Conservation (phyloP, 1,140 invertebrate genomes). For the Brachionus rotundiformis region DNA sequence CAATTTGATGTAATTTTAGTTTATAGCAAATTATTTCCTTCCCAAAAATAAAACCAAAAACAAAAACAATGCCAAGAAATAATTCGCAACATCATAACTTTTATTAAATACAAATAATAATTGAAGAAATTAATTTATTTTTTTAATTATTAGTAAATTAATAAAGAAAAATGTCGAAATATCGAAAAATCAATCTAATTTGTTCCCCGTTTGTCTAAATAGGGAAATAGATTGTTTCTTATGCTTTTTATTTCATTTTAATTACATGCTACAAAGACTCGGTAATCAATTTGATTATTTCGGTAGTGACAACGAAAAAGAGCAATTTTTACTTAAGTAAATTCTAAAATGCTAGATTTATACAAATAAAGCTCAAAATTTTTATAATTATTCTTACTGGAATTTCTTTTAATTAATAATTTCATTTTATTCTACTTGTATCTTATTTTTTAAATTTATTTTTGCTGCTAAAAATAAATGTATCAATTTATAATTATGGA, state of each 20-base stretch:
- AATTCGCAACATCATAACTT: not conserved
- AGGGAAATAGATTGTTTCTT: not conserved
- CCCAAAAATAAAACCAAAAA: not conserved
- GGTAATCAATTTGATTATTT: constrained; percentile 28
- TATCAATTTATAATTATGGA: not conserved
- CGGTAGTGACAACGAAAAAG: not conserved
- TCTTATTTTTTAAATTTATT: not conserved
- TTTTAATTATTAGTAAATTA: constrained; percentile 30
- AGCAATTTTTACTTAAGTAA: not conserved
- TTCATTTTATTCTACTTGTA: not conserved
- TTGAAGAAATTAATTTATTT: not conserved
- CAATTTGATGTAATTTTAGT: not conserved
- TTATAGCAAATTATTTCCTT: constrained; percentile 25
- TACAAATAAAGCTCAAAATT: not conserved
- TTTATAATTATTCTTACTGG: not conserved
- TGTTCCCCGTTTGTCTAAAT: not conserved
- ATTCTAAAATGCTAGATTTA: not conserved
- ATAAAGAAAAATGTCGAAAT: constrained; percentile 2
- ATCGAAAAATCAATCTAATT: constrained; percentile 23
- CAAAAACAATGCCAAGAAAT: not conserved
- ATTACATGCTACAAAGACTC: constrained; percentile 19
- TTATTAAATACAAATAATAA: not conserved
- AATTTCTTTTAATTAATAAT: not conserved
- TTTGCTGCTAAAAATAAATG: not conserved
- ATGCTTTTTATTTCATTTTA: not conserved